A percentile compares a stretch with the other conserved stretches of the same genome.
phyloP scores from a whole-genome alignment of 2,888 invertebrate genomes.

The Morpho achilles region DNA sequence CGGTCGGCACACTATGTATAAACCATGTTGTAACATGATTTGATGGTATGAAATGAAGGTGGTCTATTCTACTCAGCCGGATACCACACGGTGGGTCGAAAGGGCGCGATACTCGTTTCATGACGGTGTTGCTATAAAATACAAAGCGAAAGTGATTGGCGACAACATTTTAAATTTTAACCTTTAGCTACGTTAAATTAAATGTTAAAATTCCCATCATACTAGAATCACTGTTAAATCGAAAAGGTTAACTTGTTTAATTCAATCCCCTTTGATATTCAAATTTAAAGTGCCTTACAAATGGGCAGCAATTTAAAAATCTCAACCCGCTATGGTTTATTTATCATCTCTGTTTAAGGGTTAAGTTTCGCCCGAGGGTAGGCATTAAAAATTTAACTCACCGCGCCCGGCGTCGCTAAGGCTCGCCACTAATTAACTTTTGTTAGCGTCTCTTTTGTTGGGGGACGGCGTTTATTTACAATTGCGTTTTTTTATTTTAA shows the following conservation, averaged over 20 bases:
- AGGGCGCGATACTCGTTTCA: too few relatives aligned
- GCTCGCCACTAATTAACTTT: background rate
- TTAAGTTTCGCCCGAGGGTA: constrained; percentile 13
- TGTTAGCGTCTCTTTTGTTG: background rate
- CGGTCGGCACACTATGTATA: too few relatives aligned
- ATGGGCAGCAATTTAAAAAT: constrained; percentile 24
- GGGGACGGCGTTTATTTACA: background rate
- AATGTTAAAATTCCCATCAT: background rate
- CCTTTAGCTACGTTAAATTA: too few relatives aligned
- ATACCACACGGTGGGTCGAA: too few relatives aligned
- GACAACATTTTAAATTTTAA: too few relatives aligned
- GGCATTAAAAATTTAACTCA: constrained; percentile 20
- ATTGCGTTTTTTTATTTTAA: too few relatives aligned
- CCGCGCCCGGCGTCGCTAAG: constrained; percentile 1
- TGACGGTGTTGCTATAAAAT: too few relatives aligned
- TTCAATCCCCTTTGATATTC: constrained; percentile 10
- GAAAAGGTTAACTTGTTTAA: constrained; percentile 4
- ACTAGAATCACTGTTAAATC: background rate
- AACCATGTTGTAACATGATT: too few relatives aligned
- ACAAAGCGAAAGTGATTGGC: too few relatives aligned
- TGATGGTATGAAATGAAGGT: too few relatives aligned
- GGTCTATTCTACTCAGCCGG: too few relatives aligned
- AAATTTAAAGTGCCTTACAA: constrained; percentile 18
- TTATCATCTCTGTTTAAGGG: constrained; percentile 20
- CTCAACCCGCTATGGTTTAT: constrained; percentile 21